Base-by-base conservation (phyloP, 2,797 vertebrate species). In the Schizopygopsis malacanthus region DNA sequence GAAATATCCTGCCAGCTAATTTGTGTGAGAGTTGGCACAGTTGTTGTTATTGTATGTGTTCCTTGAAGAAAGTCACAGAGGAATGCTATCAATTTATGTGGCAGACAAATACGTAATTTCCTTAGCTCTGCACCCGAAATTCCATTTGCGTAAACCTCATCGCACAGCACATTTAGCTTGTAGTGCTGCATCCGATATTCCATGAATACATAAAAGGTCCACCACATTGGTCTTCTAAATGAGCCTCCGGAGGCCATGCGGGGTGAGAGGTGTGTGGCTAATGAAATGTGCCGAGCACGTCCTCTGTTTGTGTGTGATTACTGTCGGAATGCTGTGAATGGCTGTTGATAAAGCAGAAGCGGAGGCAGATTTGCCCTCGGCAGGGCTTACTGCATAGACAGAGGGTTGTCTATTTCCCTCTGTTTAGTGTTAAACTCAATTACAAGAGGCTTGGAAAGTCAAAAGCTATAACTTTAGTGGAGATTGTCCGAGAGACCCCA, bases 261-360 rank as follows among this genome's bases (percentile, higher is more conserved):
- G 77, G 37, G 37, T 67, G 73, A 56, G 37, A 41, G 75, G 67
- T 84, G 72, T 81, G 52, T 76, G 56, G 71, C 69, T 90, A 90
- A 91, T 88, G 84, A 90, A 90, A 85, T 86, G 71, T 83, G 45
- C 37, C 18, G 33, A 75, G 77, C 82, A 70, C 28, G 56, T 83
- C 70, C 75, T 67, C 84, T 86, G 79, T 41, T 79, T 75, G 54
- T 52, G 61, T 63, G 67, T 76, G 83, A 87, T 89, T 86, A 80
- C 86, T 45, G 76, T 76, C 41, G 1, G 76, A 45, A 70, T 56
- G 28, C 47, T 82, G 76, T 86, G 61, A 81, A 84, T 45, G 72
- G 11, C 67, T 47, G 71, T 54, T 76, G 88, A 89, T 89, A 84
- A 90, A 81, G 81, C 54, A 79, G 39, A 79, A 73, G 67, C 65